Conservation (phyloP, 2,113 vertebrate species). For the Coturnix japonica region DNA sequence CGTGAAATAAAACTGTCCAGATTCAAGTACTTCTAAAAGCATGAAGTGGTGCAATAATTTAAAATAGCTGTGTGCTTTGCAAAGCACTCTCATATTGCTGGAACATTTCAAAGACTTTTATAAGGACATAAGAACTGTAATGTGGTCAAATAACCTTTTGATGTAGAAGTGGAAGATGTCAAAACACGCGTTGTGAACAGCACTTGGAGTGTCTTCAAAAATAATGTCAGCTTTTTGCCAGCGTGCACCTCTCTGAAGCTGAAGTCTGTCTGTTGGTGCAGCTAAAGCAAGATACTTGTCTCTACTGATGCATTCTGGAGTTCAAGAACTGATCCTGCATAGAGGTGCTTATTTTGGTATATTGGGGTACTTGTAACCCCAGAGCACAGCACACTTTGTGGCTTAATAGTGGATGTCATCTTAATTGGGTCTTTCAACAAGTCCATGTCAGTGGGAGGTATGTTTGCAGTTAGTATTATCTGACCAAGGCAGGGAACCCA, state of each 20-base stretch:
- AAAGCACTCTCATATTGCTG: neutral
- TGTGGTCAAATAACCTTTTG: neutral
- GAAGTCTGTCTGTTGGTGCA: fast-evolving
- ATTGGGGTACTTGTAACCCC: neutral
- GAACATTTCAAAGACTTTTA: neutral
- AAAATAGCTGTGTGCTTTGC: neutral
- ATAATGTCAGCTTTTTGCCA: neutral
- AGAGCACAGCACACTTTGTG: neutral
- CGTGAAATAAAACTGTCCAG: neutral
- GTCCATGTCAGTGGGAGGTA: neutral
- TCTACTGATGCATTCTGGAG: fast-evolving
- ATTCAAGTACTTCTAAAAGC: neutral
- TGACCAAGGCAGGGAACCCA: neutral
- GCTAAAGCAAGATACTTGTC: neutral
- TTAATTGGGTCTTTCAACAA: neutral
- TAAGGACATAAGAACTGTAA: neutral
- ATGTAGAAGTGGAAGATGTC: neutral
- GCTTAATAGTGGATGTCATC: neutral
- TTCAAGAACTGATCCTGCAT: neutral
- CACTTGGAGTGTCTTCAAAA: neutral
- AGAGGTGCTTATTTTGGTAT: fast-evolving
- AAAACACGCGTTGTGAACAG: neutral
- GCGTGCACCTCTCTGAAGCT: neutral
- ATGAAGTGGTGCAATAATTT: neutral
- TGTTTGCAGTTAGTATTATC: neutral